phyloP scores from a whole-genome alignment of 2,113 vertebrate species.

The Takifugu flavidus region DNA sequence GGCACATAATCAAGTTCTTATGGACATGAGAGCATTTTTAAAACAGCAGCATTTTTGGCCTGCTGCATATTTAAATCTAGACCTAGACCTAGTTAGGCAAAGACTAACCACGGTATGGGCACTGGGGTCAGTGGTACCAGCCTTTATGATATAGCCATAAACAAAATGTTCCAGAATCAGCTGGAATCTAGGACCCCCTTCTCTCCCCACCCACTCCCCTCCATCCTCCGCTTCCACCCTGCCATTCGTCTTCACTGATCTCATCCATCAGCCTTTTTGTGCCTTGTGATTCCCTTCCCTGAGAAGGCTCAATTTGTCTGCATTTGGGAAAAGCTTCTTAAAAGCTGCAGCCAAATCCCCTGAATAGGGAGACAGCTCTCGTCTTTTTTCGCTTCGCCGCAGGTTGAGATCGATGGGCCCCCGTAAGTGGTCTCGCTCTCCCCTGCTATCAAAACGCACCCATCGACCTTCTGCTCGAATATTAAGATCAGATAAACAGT shows the following conservation, averaged over 20 bases:
- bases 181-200: too few relatives aligned
- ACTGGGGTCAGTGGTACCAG: too few relatives aligned
- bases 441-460: slow-evolving; percentile 69
- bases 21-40: too few relatives aligned
- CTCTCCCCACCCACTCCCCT: background rate
- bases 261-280: slow-evolving; percentile 6
- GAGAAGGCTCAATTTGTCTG: slow-evolving; percentile 42
- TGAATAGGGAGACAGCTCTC: slow-evolving; percentile 47
- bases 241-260: slow-evolving; percentile 3
- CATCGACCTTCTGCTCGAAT: slow-evolving; percentile 64
- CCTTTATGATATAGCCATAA: too few relatives aligned
- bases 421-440: slow-evolving; percentile 66
- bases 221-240: background rate
- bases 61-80: too few relatives aligned
- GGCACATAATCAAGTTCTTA: too few relatives aligned
- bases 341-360: slow-evolving; percentile 56
- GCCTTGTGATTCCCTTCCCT: background rate
- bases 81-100: too few relatives aligned
- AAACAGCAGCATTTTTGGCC: too few relatives aligned
- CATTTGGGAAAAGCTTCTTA: slow-evolving; percentile 46
- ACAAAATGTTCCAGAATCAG: too few relatives aligned
- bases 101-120: too few relatives aligned
- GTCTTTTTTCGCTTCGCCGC: slow-evolving; percentile 44
- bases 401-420: slow-evolving; percentile 61
- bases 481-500: slow-evolving; percentile 60